Base-by-base conservation (phyloP, 2,888 invertebrate species). In the Parochlus steinenii region DNA sequence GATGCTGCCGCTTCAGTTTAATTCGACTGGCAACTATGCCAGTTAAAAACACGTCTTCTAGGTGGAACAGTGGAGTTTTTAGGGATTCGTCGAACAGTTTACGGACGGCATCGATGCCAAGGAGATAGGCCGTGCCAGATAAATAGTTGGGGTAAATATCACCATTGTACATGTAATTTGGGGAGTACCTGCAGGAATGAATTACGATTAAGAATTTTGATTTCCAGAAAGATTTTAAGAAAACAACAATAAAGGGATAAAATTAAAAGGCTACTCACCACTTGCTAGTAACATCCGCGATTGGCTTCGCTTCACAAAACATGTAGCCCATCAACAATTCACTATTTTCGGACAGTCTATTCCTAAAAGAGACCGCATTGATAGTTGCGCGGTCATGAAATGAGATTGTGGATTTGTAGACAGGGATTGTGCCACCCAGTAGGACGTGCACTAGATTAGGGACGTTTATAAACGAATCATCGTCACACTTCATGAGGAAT, bases 401-500 rank as follows among this genome's bases (percentile, higher is more conserved):
- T 32, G 52, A 49, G 1, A 57, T 19, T 0, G 58, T 58, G 29
- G 55, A 52, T 41, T 58, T 58, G 36, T 58, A 58, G 4, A 59
- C 42, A 1, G 59, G 59, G 3, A 59, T 42, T 2, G 59, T 59
- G 12, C 58, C 57, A 20, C 61, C 54, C 6, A 57, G 53, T 14
- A 71, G 48, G 33, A 62, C 64, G 23, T 58, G 51, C 18, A 78
- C 48, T 16, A 83, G 56, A 44, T 67, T 69, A n/a, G 72, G 71
- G 39, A 85, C 61, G 54, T 85, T 83, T 2, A 87, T 69, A 50
- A 79, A 86, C 62, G 82, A 81, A 47, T 87, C 87, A 45, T 87
- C 86, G 44, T 87, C 86, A 4, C 80, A 77, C 62, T 87, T 87
- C 54, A 87, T 65, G 15, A 86, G 63, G 59, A 73, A 86, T 28